Percentiles rank a stretch among this genome's conserved stretches.
Evolutionary conservation across 2,888 invertebrate genomes (phyloP).

Genomic region (Chromoteleia sp.): DNA sequence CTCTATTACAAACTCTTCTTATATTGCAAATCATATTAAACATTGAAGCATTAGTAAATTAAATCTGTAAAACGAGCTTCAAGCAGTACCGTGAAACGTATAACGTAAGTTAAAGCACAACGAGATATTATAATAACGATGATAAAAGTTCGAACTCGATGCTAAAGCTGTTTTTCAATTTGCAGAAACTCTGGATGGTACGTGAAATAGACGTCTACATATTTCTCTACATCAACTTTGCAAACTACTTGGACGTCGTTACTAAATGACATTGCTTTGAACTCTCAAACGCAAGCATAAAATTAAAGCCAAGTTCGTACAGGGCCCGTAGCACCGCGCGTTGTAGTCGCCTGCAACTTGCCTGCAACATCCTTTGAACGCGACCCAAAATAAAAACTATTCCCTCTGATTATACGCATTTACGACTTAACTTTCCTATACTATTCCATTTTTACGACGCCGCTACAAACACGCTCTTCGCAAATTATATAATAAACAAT

Average conservation of each 20-base stretch:
- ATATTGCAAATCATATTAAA: too few species aligned
- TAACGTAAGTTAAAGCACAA: conserved; percentile 3
- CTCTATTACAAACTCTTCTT: too few species aligned
- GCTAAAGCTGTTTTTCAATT: conserved; percentile 29
- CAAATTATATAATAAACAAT: conserved; percentile 20
- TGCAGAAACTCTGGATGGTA: conserved; percentile 22
- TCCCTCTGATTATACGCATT: conserved; percentile 53
- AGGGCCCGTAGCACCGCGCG: conserved; percentile 15
- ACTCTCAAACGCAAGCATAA: conserved; percentile 39
- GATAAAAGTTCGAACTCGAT: conserved; percentile 19
- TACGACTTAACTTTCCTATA: conserved; percentile 10
- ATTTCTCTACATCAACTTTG: conserved; percentile 52
- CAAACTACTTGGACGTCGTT: conserved; percentile 50
- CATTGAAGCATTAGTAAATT: not conserved
- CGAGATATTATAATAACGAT: conserved; percentile 11
- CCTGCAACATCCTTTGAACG: conserved; percentile 39
- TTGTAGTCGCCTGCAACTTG: conserved; percentile 30
- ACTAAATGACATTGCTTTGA: conserved; percentile 60
- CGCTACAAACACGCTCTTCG: not conserved
- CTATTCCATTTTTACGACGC: conserved; percentile 6
- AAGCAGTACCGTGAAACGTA: not conserved
- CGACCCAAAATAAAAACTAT: conserved; percentile 48
- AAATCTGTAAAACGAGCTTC: not conserved
- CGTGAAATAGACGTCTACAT: conserved; percentile 33
- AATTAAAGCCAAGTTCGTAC: conserved; percentile 50